phyloP scores from a whole-genome alignment of 2,888 invertebrate genomes.

The Noctua pronuba region DNA sequence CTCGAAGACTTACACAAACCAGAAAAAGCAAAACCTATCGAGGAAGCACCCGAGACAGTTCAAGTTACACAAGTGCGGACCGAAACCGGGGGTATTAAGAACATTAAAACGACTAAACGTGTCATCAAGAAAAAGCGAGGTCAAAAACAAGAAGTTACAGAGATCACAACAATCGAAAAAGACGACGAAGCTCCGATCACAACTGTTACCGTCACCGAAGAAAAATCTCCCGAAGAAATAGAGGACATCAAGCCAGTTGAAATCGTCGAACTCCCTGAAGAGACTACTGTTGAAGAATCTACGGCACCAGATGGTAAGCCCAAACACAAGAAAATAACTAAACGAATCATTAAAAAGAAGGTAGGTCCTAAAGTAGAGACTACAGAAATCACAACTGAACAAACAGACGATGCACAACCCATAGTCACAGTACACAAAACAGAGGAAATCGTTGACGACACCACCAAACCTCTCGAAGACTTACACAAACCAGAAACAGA shows the following conservation, averaged over 20 bases:
- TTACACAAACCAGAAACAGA: not conserved
- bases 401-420: constrained; percentile 8
- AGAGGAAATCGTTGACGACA: not conserved
- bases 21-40: constrained; percentile 59
- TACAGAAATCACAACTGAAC: constrained; percentile 6
- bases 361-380: constrained; percentile 6
- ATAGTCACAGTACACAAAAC: constrained; percentile 16
- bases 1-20: constrained; percentile 48
- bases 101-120: constrained; percentile 65
- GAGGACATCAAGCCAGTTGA: not conserved
- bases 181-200: constrained; percentile 66
- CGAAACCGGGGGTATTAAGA: constrained; percentile 60
- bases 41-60: constrained; percentile 66
- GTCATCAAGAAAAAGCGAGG: constrained; percentile 73
- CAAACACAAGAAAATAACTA: not conserved
- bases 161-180: constrained; percentile 66
- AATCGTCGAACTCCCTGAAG: no score
- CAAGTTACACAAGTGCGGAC: constrained; percentile 68
- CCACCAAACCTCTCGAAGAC: not conserved
- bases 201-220: constrained; percentile 23
- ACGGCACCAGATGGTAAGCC: no score
- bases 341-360: constrained; percentile 11
- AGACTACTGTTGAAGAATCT: no score
- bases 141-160: constrained; percentile 59
- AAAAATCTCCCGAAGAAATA: no score